These are phyloP conservation scores for Papilio helenus DNA, from an alignment of 1,140 invertebrate genomes.

Conservation along the genomic window DNA sequence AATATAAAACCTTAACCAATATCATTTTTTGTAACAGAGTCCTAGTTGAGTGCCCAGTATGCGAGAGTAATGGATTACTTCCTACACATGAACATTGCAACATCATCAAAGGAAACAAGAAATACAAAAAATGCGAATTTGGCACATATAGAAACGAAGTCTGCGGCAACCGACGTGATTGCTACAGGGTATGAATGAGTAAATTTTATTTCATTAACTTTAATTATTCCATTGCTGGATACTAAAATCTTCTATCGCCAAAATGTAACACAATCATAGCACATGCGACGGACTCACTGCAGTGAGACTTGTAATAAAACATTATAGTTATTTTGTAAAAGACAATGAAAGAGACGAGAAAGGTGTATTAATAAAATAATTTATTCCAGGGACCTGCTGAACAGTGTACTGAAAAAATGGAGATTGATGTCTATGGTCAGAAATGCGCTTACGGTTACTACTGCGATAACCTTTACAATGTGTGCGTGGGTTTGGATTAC, in stretches of 20 bases:
- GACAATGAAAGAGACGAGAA: neutral
- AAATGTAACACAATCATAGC: no score
- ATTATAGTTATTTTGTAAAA: no score
- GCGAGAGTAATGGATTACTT: slow-evolving; percentile 50
- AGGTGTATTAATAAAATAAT: no score
- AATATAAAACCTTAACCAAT: neutral
- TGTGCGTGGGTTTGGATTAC: slow-evolving; percentile 61
- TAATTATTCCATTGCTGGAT: no score
- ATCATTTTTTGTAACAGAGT: slow-evolving; percentile 44
- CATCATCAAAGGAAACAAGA: slow-evolving; percentile 58
- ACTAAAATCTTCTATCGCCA: no score
- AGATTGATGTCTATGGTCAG: slow-evolving; percentile 62
- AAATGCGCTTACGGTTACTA: slow-evolving; percentile 68
- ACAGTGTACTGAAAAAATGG: slow-evolving; percentile 70
- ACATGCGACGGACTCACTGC: no score
- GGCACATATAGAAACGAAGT: slow-evolving; percentile 67
- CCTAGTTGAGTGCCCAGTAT: slow-evolving; percentile 65
- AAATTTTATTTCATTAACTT: slow-evolving; percentile 2
- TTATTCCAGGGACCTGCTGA: slow-evolving; percentile 64
- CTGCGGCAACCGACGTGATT: slow-evolving; percentile 67
- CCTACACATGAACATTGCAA: slow-evolving; percentile 61
- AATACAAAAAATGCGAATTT: slow-evolving; percentile 61
- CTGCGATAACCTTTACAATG: slow-evolving; percentile 61
- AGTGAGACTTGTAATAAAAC: no score
- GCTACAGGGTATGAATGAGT: slow-evolving; percentile 60